Conservation (phyloP, 2,113 vertebrate species). For the Oostethus manadensis region DNA sequence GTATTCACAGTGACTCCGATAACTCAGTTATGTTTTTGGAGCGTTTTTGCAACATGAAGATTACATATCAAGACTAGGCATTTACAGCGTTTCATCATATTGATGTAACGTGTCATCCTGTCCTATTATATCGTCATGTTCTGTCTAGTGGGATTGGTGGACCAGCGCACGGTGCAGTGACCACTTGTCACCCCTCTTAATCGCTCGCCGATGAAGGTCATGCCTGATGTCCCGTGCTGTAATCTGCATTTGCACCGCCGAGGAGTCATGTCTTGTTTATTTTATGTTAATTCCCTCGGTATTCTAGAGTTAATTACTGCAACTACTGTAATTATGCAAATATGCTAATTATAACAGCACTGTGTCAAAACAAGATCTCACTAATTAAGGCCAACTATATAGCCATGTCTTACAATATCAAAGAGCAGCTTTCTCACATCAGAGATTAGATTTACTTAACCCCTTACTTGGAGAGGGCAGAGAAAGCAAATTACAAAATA, state of each 20-base stretch:
- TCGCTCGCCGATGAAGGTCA: conserved; percentile 3
- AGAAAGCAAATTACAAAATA: neutral
- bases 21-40: too few species aligned
- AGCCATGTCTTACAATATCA: conserved; percentile 25
- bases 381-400: conserved; percentile 33
- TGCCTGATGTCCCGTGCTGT: neutral
- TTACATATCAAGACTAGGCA: conserved; percentile 9
- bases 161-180: neutral
- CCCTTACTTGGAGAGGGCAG: conserved; percentile 4
- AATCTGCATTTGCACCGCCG: conserved; percentile 5
- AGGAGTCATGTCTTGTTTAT: conserved; percentile 32
- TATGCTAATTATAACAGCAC: conserved; percentile 38
- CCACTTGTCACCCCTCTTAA: conserved; percentile 21
- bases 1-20: too few species aligned
- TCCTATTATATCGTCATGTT: conserved; percentile 21
- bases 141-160: conserved; percentile 22
- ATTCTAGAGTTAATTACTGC: conserved; percentile 25
- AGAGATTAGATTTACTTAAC: conserved; percentile 22
- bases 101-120: conserved; percentile 27
- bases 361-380: conserved; percentile 23
- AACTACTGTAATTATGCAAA: conserved; percentile 43
- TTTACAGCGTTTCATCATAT: conserved; percentile 32
- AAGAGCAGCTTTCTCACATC: conserved; percentile 12
- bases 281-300: conserved; percentile 21
- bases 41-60: too few species aligned